Conservation (phyloP, 2,113 vertebrate genomes). For the Salminus brasiliensis region DNA sequence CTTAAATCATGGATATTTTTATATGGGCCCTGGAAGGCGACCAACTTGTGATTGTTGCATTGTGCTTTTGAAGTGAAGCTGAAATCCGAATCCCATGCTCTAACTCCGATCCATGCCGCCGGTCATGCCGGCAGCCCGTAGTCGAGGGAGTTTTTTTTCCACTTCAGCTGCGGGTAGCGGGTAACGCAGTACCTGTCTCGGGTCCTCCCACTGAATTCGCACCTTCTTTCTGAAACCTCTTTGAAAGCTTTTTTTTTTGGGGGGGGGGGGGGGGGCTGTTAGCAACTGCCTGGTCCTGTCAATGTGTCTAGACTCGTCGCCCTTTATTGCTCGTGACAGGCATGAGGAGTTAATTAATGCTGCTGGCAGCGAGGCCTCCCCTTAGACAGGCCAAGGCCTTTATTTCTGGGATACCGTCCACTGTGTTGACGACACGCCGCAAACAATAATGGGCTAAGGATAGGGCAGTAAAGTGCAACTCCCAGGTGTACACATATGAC, state of each 20-base stretch:
- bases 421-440: slow-evolving; percentile 66
- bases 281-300: slow-evolving; percentile 38
- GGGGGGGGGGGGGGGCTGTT: no score
- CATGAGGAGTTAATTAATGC: slow-evolving; percentile 55
- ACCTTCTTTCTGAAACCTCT: no score
- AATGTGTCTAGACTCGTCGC: slow-evolving; percentile 47
- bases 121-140: slow-evolving; percentile 27
- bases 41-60: slow-evolving; percentile 44
- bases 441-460: slow-evolving; percentile 54
- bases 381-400: slow-evolving; percentile 49
- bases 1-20: slow-evolving; percentile 47
- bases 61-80: slow-evolving; percentile 39
- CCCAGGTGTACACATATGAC: slow-evolving; percentile 32
- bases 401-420: slow-evolving; percentile 67
- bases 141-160: slow-evolving; percentile 34
- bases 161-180: slow-evolving; percentile 30
- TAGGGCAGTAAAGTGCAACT: slow-evolving; percentile 37
- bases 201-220: no score
- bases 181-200: no score
- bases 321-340: slow-evolving; percentile 59
- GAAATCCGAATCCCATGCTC: slow-evolving; percentile 43
- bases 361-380: slow-evolving; percentile 29
- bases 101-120: slow-evolving; percentile 28
- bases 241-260: no score
- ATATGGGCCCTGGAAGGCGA: slow-evolving; percentile 35